phyloP scores from a whole-genome alignment of 2,113 vertebrate genomes.

The Sardina pilchardus region DNA sequence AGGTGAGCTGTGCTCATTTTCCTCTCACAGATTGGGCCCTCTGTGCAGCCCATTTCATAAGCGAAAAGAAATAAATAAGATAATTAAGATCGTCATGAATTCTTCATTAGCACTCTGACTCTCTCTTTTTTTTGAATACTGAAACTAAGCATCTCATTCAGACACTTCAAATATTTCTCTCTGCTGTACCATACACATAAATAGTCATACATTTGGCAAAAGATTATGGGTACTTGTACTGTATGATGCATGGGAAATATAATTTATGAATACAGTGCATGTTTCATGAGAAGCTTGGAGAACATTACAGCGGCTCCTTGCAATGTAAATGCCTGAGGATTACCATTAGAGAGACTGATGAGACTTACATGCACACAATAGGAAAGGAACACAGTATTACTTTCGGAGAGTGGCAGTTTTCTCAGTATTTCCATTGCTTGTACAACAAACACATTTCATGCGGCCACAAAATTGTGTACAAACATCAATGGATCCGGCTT shows the following conservation, averaged over 20 bases:
- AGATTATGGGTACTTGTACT: background rate
- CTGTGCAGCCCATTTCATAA: background rate
- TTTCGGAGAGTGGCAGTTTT: background rate
- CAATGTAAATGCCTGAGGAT: background rate
- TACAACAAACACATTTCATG: conserved; percentile 5
- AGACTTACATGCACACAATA: background rate
- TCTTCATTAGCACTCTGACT: background rate
- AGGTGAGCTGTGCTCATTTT: background rate
- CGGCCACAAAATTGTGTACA: background rate
- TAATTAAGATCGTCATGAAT: conserved; percentile 11
- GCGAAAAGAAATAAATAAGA: background rate
- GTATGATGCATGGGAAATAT: background rate
- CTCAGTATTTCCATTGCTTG: background rate
- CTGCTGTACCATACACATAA: background rate
- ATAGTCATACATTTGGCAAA: conserved; percentile 13
- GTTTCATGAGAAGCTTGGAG: background rate
- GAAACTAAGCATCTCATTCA: conserved; percentile 5
- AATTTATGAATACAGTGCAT: background rate
- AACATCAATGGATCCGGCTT: conserved; percentile 6
- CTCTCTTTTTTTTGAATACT: background rate
- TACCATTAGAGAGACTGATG: background rate
- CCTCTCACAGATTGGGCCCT: background rate
- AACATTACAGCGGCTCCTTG: background rate
- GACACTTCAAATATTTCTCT: background rate
- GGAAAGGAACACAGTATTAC: background rate